phyloP scores from a whole-genome alignment of 2,113 vertebrate species.

The Leuciscus idus region DNA sequence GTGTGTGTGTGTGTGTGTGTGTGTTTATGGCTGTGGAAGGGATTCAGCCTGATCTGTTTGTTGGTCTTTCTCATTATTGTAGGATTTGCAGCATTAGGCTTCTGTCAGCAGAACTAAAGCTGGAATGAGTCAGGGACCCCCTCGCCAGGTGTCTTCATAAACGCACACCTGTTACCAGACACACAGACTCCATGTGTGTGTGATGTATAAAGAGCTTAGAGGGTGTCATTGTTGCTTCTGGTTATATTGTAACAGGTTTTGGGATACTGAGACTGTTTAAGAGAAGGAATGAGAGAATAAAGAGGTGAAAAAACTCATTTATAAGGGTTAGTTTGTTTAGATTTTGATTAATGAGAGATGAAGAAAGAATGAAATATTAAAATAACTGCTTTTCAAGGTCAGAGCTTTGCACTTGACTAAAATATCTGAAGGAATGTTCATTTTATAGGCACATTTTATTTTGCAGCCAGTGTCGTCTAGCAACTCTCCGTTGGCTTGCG shows the following conservation, averaged over 20 bases:
- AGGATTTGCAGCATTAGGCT: conserved; percentile 38
- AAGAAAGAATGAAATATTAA: conserved; percentile 2
- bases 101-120: conserved; percentile 41
- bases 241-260: background rate
- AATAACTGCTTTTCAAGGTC: background rate
- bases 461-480: no score
- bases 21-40: conserved; percentile 20
- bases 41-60: conserved; percentile 16
- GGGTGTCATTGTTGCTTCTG: background rate
- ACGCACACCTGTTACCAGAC: conserved; percentile 45
- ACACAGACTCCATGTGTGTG: conserved; percentile 9
- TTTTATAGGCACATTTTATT: background rate
- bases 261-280: background rate
- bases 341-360: conserved; percentile 2
- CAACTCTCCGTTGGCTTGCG: no score
- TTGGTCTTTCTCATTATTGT: conserved; percentile 42
- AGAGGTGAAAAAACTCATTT: background rate
- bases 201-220: conserved; percentile 13
- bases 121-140: conserved; percentile 47
- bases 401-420: background rate
- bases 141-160: conserved; percentile 48
- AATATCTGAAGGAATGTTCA: background rate
- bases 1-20: background rate
- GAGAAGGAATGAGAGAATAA: background rate
- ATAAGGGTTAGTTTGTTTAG: background rate